phyloP scores from a whole-genome alignment of 2,888 invertebrate species.

The Orthosia gracilis region DNA sequence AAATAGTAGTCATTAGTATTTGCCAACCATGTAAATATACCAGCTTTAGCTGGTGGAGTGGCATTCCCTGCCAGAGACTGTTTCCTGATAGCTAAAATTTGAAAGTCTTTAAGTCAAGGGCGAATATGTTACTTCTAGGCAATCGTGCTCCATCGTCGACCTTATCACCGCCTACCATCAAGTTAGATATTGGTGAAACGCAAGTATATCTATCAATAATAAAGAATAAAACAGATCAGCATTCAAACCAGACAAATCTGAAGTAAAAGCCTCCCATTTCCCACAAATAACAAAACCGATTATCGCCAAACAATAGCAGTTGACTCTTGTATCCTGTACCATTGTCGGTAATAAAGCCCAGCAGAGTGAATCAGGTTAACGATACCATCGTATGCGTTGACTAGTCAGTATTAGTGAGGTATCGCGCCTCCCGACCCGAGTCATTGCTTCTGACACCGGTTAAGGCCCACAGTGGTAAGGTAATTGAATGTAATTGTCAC shows the following conservation, averaged over 20 bases:
- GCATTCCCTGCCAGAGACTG: too few species aligned
- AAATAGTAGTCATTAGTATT: too few species aligned
- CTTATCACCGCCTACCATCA: too few species aligned
- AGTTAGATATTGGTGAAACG: too few species aligned
- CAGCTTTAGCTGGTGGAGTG: too few species aligned
- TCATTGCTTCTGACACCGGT: constrained; percentile 46
- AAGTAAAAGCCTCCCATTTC: constrained; percentile 5
- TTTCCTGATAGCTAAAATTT: too few species aligned
- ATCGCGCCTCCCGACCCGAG: constrained; percentile 36
- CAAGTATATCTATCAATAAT: too few species aligned
- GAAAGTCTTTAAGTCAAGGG: too few species aligned
- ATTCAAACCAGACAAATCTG: constrained; percentile 1
- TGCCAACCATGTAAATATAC: too few species aligned
- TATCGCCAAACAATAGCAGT: constrained; percentile 26
- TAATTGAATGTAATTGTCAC: constrained; percentile 52
- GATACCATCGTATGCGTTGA: constrained; percentile 60
- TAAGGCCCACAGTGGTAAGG: constrained; percentile 49
- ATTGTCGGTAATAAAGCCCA: constrained; percentile 59
- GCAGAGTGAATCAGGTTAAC: constrained; percentile 53
- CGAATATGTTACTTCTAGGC: too few species aligned
- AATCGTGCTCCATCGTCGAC: too few species aligned
- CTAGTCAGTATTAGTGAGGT: constrained; percentile 53
- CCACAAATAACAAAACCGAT: constrained; percentile 34
- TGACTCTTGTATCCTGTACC: constrained; percentile 69
- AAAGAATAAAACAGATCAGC: too few species aligned